Percentiles rank a stretch among this genome's conserved stretches.
These are phyloP conservation scores for Eupithecia exiguata DNA, from an alignment of 2,888 invertebrate species.

Conservation along the genomic window DNA sequence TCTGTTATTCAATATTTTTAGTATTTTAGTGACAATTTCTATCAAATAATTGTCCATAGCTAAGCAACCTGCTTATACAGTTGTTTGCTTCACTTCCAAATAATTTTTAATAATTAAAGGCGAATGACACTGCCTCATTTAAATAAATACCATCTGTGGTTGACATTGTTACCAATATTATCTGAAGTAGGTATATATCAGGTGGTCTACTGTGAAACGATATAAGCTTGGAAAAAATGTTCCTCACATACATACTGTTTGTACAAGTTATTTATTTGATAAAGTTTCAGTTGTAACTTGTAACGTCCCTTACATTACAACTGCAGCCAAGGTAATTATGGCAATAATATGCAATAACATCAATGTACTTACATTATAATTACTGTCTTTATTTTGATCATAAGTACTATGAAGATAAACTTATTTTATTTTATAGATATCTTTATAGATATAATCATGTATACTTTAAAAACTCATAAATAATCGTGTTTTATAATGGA, in stretches of 20 bases:
- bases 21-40: background rate
- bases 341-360: background rate
- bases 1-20: background rate
- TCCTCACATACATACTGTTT: background rate
- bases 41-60: background rate
- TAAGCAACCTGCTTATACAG: background rate
- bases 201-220: too few species aligned
- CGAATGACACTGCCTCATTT: background rate
- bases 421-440: background rate
- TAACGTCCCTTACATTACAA: background rate
- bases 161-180: background rate
- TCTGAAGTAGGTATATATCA: background rate
- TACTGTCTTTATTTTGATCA: background rate
- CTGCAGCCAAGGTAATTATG: background rate
- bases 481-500: too few species aligned
- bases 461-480: background rate
- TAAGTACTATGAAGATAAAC: background rate
- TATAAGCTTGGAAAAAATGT: background rate
- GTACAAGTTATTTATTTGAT: too few species aligned
- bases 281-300: slow-evolving; percentile 1
- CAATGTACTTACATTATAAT: background rate
- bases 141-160: background rate
- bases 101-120: background rate
- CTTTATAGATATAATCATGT: background rate
- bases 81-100: background rate